Conservation (phyloP, 2,113 vertebrate genomes). For the Pyrgilauda ruficollis region DNA sequence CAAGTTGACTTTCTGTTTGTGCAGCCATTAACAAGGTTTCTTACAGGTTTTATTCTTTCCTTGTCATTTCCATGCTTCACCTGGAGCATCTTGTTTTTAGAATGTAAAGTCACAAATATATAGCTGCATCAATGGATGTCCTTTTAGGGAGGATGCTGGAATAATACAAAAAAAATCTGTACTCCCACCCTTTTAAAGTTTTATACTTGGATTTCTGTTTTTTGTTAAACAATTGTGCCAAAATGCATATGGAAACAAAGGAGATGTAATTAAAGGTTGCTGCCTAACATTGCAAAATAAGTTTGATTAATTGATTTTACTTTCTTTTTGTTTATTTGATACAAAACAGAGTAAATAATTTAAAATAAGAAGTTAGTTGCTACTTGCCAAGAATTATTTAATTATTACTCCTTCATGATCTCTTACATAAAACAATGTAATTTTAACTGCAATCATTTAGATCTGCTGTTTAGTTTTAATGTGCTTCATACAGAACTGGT, state of each 20-base stretch:
- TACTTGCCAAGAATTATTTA: not conserved
- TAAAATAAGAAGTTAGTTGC: not conserved
- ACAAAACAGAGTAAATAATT: not conserved
- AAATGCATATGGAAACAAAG: not conserved
- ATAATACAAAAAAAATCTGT: not conserved
- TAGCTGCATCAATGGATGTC: not conserved
- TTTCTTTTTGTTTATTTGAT: not conserved
- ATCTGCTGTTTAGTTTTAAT: not conserved
- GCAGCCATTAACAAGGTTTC: not conserved
- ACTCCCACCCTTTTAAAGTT: fast-evolving
- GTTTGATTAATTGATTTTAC: not conserved
- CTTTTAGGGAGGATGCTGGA: not conserved
- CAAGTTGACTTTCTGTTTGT: not conserved
- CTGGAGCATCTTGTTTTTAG: not conserved
- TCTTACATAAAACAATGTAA: not conserved
- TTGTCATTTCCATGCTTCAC: not conserved
- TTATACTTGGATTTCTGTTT: not conserved
- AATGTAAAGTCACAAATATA: not conserved
- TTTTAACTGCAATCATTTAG: not conserved
- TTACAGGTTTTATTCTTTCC: not conserved
- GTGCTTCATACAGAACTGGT: not conserved
- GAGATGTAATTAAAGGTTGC: not conserved
- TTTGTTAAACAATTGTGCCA: not conserved
- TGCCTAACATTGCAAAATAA: not conserved
- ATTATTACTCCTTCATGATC: not conserved